Conservation (phyloP, 2,797 vertebrate genomes). For the Pseudochromis fuscus region DNA sequence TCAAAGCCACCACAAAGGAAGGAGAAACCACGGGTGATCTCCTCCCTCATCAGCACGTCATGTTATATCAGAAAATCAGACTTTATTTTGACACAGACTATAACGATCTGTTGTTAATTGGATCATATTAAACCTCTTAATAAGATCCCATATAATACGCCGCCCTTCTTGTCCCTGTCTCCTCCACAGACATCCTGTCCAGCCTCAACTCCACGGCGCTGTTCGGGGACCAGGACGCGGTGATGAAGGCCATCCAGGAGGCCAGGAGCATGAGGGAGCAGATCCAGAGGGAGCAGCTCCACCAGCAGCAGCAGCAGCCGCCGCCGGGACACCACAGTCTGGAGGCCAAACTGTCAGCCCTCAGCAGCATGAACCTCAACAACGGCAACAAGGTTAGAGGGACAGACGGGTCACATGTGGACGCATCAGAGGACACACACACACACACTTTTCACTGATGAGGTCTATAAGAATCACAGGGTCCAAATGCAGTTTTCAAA, state of each 20-base stretch:
- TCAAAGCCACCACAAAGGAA: too few species aligned
- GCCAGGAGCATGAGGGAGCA: constrained; percentile 98
- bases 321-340: constrained; percentile 83
- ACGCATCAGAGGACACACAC: constrained; percentile 1
- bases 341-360: constrained; percentile 92
- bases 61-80: too few species aligned
- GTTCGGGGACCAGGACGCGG: constrained; percentile 98
- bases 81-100: too few species aligned
- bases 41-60: too few species aligned
- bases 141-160: too few species aligned
- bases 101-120: too few species aligned
- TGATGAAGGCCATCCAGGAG: constrained; percentile 99
- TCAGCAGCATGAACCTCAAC: constrained; percentile 93
- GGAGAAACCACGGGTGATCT: too few species aligned
- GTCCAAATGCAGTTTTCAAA: constrained; percentile 21
- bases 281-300: constrained; percentile 94
- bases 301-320: constrained; percentile 88
- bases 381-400: constrained; percentile 95
- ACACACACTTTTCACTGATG: constrained; percentile 13
- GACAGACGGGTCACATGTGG: constrained; percentile 6
- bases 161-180: background rate
- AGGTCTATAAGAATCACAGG: constrained; percentile 30
- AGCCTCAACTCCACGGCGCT: constrained; percentile 97
- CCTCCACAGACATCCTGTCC: constrained; percentile 94
- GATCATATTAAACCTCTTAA: too few species aligned